These are phyloP conservation scores for Napeogenes sylphis DNA, from an alignment of 2,888 invertebrate genomes.

Conservation along the genomic window DNA sequence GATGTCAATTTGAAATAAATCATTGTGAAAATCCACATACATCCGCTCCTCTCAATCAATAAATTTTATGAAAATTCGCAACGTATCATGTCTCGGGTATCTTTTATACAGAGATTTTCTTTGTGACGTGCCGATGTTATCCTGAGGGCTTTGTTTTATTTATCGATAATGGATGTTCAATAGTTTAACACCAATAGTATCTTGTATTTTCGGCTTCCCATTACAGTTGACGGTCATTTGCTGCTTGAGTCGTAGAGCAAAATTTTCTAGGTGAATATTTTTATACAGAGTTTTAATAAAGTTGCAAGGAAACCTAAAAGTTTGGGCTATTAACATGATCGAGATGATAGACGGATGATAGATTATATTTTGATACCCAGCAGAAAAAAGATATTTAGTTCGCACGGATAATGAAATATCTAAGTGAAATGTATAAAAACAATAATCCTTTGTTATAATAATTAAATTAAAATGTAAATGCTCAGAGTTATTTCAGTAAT, in stretches of 20 bases:
- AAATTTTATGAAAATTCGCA: not conserved
- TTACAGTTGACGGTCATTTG: conserved; percentile 90
- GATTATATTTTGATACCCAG: too few species aligned
- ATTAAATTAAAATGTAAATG: too few species aligned
- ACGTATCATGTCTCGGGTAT: conserved; percentile 3
- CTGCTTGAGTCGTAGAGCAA: conserved; percentile 88
- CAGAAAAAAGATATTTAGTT: too few species aligned
- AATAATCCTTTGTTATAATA: too few species aligned
- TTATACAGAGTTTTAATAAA: not conserved
- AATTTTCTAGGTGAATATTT: conserved; percentile 79
- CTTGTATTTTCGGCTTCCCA: conserved; percentile 93
- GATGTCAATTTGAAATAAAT: not conserved
- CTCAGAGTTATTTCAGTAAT: too few species aligned
- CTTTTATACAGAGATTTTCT: conserved; percentile 16
- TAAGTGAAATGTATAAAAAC: too few species aligned
- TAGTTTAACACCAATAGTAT: conserved; percentile 83
- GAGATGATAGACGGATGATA: too few species aligned
- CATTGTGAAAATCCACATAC: not conserved
- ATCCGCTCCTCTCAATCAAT: not conserved
- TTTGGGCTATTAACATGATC: too few species aligned
- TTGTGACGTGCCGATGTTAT: conserved; percentile 9
- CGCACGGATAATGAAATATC: too few species aligned
- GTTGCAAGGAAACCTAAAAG: too few species aligned
- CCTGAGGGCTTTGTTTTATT: conserved; percentile 11
- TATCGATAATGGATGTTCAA: not conserved